Conservation (phyloP, 1,140 invertebrate species). For the Psilanteris sp. region DNA sequence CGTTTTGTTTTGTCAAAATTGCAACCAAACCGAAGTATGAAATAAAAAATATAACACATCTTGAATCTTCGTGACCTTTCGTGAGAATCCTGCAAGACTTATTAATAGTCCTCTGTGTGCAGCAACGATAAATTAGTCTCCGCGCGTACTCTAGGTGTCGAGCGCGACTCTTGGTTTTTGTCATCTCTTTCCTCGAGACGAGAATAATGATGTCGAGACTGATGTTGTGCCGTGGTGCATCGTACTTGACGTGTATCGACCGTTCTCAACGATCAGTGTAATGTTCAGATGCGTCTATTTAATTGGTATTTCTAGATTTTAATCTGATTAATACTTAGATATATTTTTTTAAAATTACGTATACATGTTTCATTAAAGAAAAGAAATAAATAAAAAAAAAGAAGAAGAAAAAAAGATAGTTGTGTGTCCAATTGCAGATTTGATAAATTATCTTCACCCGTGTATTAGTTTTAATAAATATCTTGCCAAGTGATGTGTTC, state of each 20-base stretch:
- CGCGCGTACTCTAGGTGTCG: constrained; percentile 64
- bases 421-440: constrained; percentile 5
- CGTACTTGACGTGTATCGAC: constrained; percentile 56
- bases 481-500: constrained; percentile 16
- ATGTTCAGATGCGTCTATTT: constrained; percentile 2
- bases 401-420: too few species aligned
- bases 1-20: too few species aligned
- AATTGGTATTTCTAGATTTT: constrained; percentile 12
- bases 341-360: too few species aligned
- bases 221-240: constrained; percentile 38
- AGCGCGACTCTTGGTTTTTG: constrained; percentile 62
- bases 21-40: too few species aligned
- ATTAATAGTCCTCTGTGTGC: constrained; percentile 64
- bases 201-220: constrained; percentile 63
- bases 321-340: too few species aligned
- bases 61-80: constrained; percentile 62
- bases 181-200: constrained; percentile 63
- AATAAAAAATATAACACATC: too few species aligned
- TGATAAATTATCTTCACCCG: constrained; percentile 13
- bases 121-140: constrained; percentile 67
- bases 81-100: constrained; percentile 59
- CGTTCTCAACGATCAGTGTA: constrained; percentile 19
- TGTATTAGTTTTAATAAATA: constrained; percentile 31
- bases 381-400: too few species aligned
- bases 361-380: too few species aligned